phyloP scores from a whole-genome alignment of 1,140 invertebrate species.

The Euwallacea fornicatus region DNA sequence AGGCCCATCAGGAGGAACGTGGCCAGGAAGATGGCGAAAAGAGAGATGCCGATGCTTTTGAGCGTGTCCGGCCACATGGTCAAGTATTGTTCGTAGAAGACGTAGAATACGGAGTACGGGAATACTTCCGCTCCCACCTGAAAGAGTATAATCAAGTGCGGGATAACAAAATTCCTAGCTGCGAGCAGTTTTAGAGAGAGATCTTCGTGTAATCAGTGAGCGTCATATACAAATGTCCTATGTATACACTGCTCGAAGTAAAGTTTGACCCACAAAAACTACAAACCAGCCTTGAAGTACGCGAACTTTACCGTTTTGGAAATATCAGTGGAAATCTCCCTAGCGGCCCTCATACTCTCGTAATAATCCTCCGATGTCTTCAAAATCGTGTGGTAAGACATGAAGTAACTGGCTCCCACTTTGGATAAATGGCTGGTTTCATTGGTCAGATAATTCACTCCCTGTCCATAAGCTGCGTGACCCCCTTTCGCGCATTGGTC shows the following conservation, averaged over 20 bases:
- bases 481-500: slow-evolving; percentile 82
- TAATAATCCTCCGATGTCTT: slow-evolving; percentile 93
- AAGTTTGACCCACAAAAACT: not conserved
- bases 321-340: slow-evolving; percentile 61
- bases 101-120: slow-evolving; percentile 97
- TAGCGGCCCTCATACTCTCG: slow-evolving; percentile 78
- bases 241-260: not conserved
- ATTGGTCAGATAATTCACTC: slow-evolving; percentile 64
- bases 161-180: not conserved
- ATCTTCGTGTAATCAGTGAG: no score
- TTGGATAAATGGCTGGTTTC: slow-evolving; percentile 51
- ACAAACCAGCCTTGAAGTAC: no score
- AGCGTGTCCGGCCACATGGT: slow-evolving; percentile 93
- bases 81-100: slow-evolving; percentile 99
- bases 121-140: slow-evolving; percentile 76
- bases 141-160: slow-evolving; percentile 2
- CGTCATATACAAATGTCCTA: no score
- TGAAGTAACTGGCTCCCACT: slow-evolving; percentile 82
- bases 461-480: slow-evolving; percentile 77
- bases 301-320: slow-evolving; percentile 44
- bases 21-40: slow-evolving; percentile 90
- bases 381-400: slow-evolving; percentile 94
- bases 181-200: not conserved
- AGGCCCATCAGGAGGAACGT: slow-evolving; percentile 93
- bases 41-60: slow-evolving; percentile 83